A percentile compares a stretch with the other conserved stretches of the same genome.
Evolutionary conservation across 2,888 invertebrate genomes (phyloP).

Genomic region (Trissolcus brochymenae): DNA sequence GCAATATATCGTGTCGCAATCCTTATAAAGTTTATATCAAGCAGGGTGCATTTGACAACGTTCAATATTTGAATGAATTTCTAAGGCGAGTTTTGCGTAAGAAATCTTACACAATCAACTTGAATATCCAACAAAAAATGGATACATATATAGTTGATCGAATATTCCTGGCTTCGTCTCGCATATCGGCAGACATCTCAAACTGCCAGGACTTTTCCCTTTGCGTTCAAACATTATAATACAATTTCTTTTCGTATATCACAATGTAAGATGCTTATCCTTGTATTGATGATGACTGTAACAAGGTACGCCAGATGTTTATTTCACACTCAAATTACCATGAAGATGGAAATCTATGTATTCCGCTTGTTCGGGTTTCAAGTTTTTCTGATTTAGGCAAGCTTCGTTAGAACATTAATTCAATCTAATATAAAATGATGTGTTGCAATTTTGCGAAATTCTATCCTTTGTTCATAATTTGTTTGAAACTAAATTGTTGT

Average conservation of each 20-base stretch:
- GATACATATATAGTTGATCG: constrained; percentile 32
- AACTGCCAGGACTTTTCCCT: constrained; percentile 31
- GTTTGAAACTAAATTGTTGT: too few species aligned
- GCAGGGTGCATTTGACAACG: constrained; percentile 15
- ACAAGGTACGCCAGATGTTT: constrained; percentile 55
- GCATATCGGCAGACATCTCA: constrained; percentile 38
- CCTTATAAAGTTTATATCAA: neutral
- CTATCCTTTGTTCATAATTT: too few species aligned
- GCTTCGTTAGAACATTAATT: neutral
- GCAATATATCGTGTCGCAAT: too few species aligned
- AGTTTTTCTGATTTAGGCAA: neutral
- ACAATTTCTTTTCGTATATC: constrained; percentile 49
- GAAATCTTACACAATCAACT: constrained; percentile 20
- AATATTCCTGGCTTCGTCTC: constrained; percentile 23
- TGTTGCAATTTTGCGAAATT: too few species aligned
- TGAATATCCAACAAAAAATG: constrained; percentile 42
- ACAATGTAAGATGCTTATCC: constrained; percentile 51
- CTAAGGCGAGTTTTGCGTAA: constrained; percentile 12
- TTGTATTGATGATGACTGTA: constrained; percentile 47
- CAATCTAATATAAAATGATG: neutral
- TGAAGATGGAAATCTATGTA: constrained; percentile 52
- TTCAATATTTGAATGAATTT: constrained; percentile 40
- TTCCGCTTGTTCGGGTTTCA: constrained; percentile 23
- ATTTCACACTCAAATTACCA: constrained; percentile 56
- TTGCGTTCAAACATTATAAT: constrained; percentile 40